Percentiles rank a stretch among this genome's conserved stretches.
phyloP scores from a whole-genome alignment of 1,140 invertebrate genomes.

The Patella vulgata region DNA sequence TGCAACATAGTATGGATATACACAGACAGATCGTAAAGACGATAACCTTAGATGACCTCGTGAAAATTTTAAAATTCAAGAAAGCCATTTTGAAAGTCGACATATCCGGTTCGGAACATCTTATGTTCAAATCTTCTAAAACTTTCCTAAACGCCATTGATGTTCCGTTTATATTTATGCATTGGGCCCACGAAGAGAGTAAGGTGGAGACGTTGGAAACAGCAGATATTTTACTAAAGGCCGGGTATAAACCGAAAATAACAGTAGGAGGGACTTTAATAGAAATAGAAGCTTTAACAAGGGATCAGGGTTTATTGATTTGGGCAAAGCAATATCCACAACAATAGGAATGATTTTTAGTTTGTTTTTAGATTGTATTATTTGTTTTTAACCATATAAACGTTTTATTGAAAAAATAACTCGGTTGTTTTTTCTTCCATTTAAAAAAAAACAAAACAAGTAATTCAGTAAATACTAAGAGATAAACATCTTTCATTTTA shows the following conservation, averaged over 20 bases:
- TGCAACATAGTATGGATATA: background rate
- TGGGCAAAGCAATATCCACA: background rate
- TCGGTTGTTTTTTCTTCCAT: too few relatives aligned
- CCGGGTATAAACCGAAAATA: too few relatives aligned
- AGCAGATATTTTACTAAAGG: background rate
- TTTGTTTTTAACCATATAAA: too few relatives aligned
- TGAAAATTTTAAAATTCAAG: background rate
- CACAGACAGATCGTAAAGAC: background rate
- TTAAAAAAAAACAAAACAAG: too few relatives aligned
- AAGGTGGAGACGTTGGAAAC: background rate
- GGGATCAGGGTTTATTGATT: background rate
- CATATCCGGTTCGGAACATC: slow-evolving; percentile 2
- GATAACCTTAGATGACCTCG: slow-evolving; percentile 7
- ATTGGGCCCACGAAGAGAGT: background rate
- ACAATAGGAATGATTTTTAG: background rate
- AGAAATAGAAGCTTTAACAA: too few relatives aligned
- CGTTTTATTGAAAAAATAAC: too few relatives aligned
- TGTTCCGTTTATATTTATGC: slow-evolving; percentile 13
- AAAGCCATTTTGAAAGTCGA: slow-evolving; percentile 13
- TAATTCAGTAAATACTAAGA: too few relatives aligned
- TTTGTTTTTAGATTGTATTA: too few relatives aligned
- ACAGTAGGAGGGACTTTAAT: too few relatives aligned
- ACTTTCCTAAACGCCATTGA: slow-evolving; percentile 2
- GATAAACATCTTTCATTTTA: too few relatives aligned
- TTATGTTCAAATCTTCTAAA: slow-evolving; percentile 1